Base-by-base conservation (phyloP, 2,113 vertebrate genomes). In the Columba livia region DNA sequence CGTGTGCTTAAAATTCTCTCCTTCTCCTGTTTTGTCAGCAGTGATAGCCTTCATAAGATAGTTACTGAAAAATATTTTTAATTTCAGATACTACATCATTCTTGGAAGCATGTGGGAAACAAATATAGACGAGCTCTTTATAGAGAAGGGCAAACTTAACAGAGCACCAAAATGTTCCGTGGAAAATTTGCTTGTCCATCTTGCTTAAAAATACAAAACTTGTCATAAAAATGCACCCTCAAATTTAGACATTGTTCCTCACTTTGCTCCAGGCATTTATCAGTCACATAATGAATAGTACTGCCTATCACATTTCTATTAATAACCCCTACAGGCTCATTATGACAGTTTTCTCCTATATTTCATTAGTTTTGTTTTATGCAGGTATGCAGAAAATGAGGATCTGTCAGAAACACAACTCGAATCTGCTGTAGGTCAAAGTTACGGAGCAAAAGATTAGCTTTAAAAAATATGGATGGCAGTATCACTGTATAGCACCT, bases 71-170 rank as follows among this genome's bases (percentile, higher is more conserved):
- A 86, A 72, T 67, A 61, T 65, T 94, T 95, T 90, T 90, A 54
- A 91, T 95, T 95, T 96, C 58, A 94, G 71, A 93, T 89, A 54
- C 66, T 90, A 88, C 79, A 90, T 91, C 85, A 88, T 80, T 93
- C 91, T 74, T 96, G 69, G 72, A 95, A 93, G 89, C 88, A 75
- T 56, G 47, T 89, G 72, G 79, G 48, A 85, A 94, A 95, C 69
- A 91, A 91, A 91, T 94, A 86, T 90, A 96, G 85, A 81, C 58
- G 36, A 83, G 85, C 9, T 83, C 36, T 92, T 92, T 84, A 75
- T 88, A 81, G 56, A 92, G 72, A 79, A 93, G 89, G 54, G 53
- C 61, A 91, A 92, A 95, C 75, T 95, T 94, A 36, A 89, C 47
- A n/a, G 67, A 93, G 19, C 29, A 86, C 65, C 56, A 80, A 86